Percentiles rank a stretch among this genome's conserved stretches.
Evolutionary conservation across 2,888 invertebrate species (phyloP).

Genomic region (Ennomos erosarius): DNA sequence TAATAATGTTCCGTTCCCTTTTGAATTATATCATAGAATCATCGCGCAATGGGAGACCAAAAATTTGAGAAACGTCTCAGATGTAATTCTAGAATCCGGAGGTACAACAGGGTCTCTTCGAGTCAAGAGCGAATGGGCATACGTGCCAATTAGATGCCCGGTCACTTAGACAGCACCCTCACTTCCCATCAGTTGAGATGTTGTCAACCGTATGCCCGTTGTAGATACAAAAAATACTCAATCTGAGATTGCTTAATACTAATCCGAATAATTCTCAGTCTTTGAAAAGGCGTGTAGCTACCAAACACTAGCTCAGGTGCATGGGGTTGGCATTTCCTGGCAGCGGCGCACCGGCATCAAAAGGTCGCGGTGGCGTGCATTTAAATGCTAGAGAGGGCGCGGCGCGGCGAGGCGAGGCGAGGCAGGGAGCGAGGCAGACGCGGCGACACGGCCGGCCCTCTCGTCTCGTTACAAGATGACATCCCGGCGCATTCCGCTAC

Average conservation of each 20-base stretch:
- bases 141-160: too few relatives aligned
- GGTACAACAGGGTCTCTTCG: too few relatives aligned
- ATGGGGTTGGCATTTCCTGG: slow-evolving; percentile 43
- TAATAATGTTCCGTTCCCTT: slow-evolving; percentile 10
- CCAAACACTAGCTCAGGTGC: slow-evolving; percentile 45
- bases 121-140: too few relatives aligned
- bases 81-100: too few relatives aligned
- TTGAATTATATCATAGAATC: too few relatives aligned
- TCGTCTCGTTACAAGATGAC: slow-evolving; percentile 62
- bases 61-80: too few relatives aligned
- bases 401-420: slow-evolving; percentile 32
- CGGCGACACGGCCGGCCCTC: slow-evolving; percentile 40
- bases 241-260: slow-evolving; percentile 34
- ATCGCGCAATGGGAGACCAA: too few relatives aligned
- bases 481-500: slow-evolving; percentile 50
- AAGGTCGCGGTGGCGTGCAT: slow-evolving; percentile 48
- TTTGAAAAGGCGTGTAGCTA: slow-evolving; percentile 43
- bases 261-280: slow-evolving; percentile 24
- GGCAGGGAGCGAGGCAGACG: slow-evolving; percentile 24
- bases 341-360: slow-evolving; percentile 38
- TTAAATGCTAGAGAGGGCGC: slow-evolving; percentile 39
- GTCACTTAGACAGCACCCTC: too few relatives aligned
- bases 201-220: too few relatives aligned
- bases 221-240: slow-evolving; percentile 23
- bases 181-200: too few relatives aligned